Evolutionary conservation across 2,113 vertebrate genomes (phyloP).

Genomic region (Corythoichthys haematopterus): DNA sequence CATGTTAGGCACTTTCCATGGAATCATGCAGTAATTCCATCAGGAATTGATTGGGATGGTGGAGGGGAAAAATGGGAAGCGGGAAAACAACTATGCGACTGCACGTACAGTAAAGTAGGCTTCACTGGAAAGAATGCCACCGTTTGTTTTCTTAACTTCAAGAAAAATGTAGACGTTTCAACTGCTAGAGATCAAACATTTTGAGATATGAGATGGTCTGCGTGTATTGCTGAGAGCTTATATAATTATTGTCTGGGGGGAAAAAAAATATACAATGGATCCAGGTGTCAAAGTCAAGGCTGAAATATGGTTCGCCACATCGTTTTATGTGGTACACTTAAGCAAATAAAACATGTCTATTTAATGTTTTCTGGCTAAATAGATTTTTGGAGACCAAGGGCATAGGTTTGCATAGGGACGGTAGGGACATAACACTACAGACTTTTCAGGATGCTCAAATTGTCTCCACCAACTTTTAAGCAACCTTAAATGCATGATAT

Average conservation of each 20-base stretch:
- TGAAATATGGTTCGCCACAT: no score
- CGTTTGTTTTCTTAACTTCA: conserved; percentile 60
- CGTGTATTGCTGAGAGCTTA: conserved; percentile 4
- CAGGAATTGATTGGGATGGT: conserved; percentile 69
- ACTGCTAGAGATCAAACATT: conserved; percentile 43
- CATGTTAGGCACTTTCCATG: conserved; percentile 66
- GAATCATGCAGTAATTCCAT: conserved; percentile 71
- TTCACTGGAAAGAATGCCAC: conserved; percentile 66
- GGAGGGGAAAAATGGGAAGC: conserved; percentile 25
- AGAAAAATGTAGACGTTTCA: conserved; percentile 41
- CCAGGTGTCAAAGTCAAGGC: no score
- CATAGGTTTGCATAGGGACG: no score
- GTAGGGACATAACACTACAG: no score
- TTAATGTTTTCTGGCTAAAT: no score
- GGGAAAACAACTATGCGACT: conserved; percentile 55
- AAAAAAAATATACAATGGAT: no score
- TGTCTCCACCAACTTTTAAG: no score
- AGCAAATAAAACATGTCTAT: no score
- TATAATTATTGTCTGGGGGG: not conserved
- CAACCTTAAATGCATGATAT: no score
- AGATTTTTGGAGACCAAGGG: no score
- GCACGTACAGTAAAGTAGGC: conserved; percentile 53
- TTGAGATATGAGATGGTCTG: conserved; percentile 50
- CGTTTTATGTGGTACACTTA: no score
- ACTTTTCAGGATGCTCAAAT: no score